Evolutionary conservation across 2,113 vertebrate genomes (phyloP).

Genomic region (Eubucco bourcierii): DNA sequence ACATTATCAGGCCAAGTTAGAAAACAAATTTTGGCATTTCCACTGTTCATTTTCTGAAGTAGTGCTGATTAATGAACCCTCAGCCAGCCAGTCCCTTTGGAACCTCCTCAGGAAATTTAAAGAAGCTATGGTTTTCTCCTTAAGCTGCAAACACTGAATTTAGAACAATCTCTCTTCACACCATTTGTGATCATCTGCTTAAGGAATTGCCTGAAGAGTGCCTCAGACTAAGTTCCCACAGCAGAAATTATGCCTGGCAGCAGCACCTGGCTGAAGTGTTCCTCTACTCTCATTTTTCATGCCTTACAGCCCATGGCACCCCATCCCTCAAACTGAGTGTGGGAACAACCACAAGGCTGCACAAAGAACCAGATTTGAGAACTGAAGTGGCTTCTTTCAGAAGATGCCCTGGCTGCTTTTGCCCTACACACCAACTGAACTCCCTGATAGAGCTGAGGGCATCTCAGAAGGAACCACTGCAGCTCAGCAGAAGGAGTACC

Average conservation of each 20-base stretch:
- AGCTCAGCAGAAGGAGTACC: background rate
- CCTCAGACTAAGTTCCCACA: background rate
- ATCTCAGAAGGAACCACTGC: background rate
- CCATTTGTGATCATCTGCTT: background rate
- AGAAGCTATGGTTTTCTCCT: background rate
- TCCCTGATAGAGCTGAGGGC: accelerated
- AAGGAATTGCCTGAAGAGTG: background rate
- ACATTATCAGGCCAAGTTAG: background rate
- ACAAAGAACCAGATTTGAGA: background rate
- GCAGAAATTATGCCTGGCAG: background rate
- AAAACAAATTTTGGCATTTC: background rate
- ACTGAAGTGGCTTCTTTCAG: background rate
- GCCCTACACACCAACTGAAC: background rate
- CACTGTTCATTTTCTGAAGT: background rate
- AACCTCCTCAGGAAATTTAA: background rate
- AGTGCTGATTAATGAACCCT: background rate
- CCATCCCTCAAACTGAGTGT: background rate
- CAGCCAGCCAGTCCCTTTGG: background rate
- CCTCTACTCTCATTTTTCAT: background rate
- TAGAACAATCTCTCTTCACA: background rate
- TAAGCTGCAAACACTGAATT: background rate
- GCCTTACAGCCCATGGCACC: background rate
- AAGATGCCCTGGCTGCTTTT: background rate
- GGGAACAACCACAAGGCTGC: background rate
- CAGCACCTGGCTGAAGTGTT: background rate